Conservation (phyloP, 2,113 vertebrate genomes). For the Salvelinus namaycush region DNA sequence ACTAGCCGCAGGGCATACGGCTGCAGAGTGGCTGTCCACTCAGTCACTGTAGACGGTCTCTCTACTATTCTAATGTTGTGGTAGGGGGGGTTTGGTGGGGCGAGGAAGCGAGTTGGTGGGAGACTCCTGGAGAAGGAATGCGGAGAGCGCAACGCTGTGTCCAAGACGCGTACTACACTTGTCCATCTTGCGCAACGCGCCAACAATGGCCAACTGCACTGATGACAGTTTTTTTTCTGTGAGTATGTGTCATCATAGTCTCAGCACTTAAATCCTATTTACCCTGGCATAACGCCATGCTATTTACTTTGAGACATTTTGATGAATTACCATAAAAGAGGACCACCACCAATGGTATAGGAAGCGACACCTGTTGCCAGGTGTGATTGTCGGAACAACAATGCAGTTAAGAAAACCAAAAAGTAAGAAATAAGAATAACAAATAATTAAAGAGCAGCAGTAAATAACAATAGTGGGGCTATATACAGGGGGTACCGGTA, state of each 20-base stretch:
- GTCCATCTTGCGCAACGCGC: background rate
- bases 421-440: too few species aligned
- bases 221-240: too few species aligned
- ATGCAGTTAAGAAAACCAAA: too few species aligned
- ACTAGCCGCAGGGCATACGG: background rate
- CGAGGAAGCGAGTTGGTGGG: constrained; percentile 25
- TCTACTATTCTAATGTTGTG: background rate
- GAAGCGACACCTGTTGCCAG: background rate
- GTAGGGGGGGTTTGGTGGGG: background rate
- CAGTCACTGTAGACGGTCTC: background rate
- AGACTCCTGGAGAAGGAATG: constrained; percentile 38
- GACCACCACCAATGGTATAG: background rate
- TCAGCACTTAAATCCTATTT: too few species aligned
- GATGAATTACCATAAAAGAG: too few species aligned
- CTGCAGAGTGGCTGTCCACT: background rate
- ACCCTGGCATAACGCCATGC: too few species aligned
- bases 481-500: too few species aligned
- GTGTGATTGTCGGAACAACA: background rate
- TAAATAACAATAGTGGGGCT: too few species aligned
- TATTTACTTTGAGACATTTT: too few species aligned
- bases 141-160: constrained; percentile 65
- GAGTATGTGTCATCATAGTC: too few species aligned
- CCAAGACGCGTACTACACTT: constrained; percentile 63
- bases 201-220: background rate
- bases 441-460: too few species aligned